Base-by-base conservation (phyloP, 1,140 invertebrate species). In the Sminthurides bifidus region DNA sequence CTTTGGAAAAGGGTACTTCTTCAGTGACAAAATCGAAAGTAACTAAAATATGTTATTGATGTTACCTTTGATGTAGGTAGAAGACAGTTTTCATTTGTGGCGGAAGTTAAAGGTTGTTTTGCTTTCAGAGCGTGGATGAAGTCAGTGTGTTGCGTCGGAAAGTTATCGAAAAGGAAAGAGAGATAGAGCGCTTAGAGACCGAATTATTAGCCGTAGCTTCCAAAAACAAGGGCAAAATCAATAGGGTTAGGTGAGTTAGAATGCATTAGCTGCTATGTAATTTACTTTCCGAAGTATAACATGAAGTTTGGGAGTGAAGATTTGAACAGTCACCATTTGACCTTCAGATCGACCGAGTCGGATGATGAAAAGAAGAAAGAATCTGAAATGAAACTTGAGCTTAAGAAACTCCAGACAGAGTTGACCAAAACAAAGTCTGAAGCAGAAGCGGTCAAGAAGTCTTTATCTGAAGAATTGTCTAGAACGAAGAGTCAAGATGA, bases 111-210 rank as follows among this genome's bases (percentile, higher is more conserved):
- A 8, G 3, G 27, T 23, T 33, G 37, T 52, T 1, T 33, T 21
- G 63, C 54, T 26, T 68, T 48, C 66, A 67, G 51, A 58, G 77
- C 67, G 68, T 77, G 6, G 80, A 79, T 58, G 84, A 87, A 74
- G 76, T 83, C 38, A 75, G 74, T 38, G 79, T 84, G 62, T 68
- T 88, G 17, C 74, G 83, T 58, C 82, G 82, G 66, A 84, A 84
- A 68, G 66, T 90, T 2, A 81, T 85, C 52, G 85, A 89, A 71
- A 89, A 87, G 68, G 85, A 90, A 68, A 74, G 84, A 66, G 82
- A 86, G 63, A 80, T 83, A 66, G 84, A 88, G 72, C 75, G 80
- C 52, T 69, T 89, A 38, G 77, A 83, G 60, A 76, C 81, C 1
- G 82, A 87, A 71, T 67, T 87, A 17, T 67, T 86, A 17, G 77